Base-by-base conservation (phyloP, 2,888 invertebrate species). In the Coecobrya sp. region DNA sequence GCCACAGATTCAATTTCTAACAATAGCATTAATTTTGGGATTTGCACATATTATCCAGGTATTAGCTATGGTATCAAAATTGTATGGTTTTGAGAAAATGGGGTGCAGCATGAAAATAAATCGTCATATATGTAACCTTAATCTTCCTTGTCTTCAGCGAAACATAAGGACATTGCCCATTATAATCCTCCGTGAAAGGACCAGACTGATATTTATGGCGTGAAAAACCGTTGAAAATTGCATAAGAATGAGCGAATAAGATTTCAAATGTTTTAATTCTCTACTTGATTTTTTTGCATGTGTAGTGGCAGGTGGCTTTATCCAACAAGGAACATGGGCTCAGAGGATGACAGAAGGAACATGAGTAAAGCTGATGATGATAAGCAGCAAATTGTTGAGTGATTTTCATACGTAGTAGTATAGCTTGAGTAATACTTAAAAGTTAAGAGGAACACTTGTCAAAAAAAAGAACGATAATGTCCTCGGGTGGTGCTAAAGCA, bases 401-500 rank as follows among this genome's bases (percentile, higher is more conserved):
- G n/a, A 49, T 13, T 22, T 45, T 10, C n/a, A 49, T 0, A 13
- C n/a, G n/a, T 7, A 42, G 68, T 1, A 22, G 8, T 16, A n/a
- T 13, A 16, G n/a, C n/a, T n/a, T 16, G n/a, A 73, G 73, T 4
- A 73, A 30, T 42, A 22, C 76, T 36, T 36, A 13, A 45, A 1
- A 22, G n/a, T n/a, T n/a, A n/a, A 22, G 79, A 79, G 55, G 16
- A 49, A 76, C 76, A 49, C 76, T 76, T 49, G 76, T 76, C 22
- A 49, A 13, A 11, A 10, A 45, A 25, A 79, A 16, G 36, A 79
- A 79, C 27, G n/a, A 79, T 52, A 22, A 92, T 92, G 92, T 89
- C 92, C 65, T 92, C 92, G 19, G 92, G 92, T 79, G 52, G 52
- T 59, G 65, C 79, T 42, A 92, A 92, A 76, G 85, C 92, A 84